Evolutionary conservation across 2,113 vertebrate species (phyloP), one percentile per base, ranked within the genome.

Genomic region (Callocephalon fimbriatum): DNA sequence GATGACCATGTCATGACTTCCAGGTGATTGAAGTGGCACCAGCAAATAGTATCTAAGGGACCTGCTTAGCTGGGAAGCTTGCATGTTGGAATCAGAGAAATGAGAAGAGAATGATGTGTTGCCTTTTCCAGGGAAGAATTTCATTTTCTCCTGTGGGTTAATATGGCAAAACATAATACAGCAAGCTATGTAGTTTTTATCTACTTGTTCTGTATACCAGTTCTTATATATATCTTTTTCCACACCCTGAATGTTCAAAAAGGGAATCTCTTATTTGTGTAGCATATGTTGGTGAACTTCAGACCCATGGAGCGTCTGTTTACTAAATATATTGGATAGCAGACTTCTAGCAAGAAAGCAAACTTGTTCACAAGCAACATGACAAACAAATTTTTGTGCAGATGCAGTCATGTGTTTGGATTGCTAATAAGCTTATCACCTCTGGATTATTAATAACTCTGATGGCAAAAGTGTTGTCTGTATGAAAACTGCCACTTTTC

Each of bases 1-100:
- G 47, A 26, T n/a, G 48, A 40, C 0, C 0, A 0, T 48, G 59
- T 27, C 37, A 27, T 9, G 12, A 86, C 35, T 12, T 82, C 47
- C 37, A 54, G 31, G 18, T 48, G 31, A 35, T 3, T 12, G 29
- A 48, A 74, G 27, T 1, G 4, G 42, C 22, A 40, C 12, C 25
- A 45, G n/a, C 25, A 81, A 76, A 79, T 17, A 40, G 26, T 31
- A 58, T 4, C 21, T 58, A 73, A 72, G 48, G 56, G 53, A 88
- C 15, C 20, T 19, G 10, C 15, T 29, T 74, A 51, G 5, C 38
- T 61, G 23, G 10, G 44, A 72, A 68, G 11, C 17, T 35, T 56
- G 47, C 1, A 2, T 2, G 1, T 54, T 27, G 26, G n/a, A 86
- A 79, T 56, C 12, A 61, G 67, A 83, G 62, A 80, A 86, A 71